Evolutionary conservation across 2,113 vertebrate genomes (phyloP), one percentile per base, ranked within the genome.

Genomic region (Salminus brasiliensis): DNA sequence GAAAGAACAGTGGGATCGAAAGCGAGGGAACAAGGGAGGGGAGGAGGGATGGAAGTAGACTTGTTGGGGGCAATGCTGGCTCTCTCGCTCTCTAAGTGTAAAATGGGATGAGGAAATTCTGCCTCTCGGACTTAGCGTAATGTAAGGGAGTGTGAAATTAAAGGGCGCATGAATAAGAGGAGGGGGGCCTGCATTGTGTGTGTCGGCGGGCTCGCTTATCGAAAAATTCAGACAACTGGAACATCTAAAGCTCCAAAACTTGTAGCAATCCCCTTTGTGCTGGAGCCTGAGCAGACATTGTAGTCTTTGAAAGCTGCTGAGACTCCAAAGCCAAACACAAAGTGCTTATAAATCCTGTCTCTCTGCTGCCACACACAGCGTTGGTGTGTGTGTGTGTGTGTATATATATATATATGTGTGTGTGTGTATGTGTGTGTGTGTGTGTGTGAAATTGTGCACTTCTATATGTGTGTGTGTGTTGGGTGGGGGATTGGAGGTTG

Each of bases 81-180:
- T 92, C 86, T 84, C 85, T 85, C 83, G 79, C 84, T 66, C 62
- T 39, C n/a, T 89, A 87, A 90, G 92, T 91, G 87, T 91, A 92
- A 93, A 94, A 92, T 90, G 85, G 90, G 91, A 93, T 93, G 91
- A 92, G 91, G 90, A 85, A 93, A 86, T 87, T 90, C 87, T 90
- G 89, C 90, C 90, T 93, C 89, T 92, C 72, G 85, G 90, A 92
- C 87, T 92, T 92, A 92, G 89, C 88, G 86, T 92, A 91, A 93
- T 91, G 91, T 93, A 92, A 92, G 91, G 88, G 90, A 92, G 90
- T 92, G 92, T 93, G 92, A 93, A 94, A 93, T 93, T 91, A 92
- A 93, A 92, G 85, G 85, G 88, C 89, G 84, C 88, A 85, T 68
- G 85, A 90, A 92, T 90, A 90, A 90, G 91, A 89, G 84, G 60